Conservation (phyloP, 2,113 vertebrate genomes). For the Argyrosomus japonicus region DNA sequence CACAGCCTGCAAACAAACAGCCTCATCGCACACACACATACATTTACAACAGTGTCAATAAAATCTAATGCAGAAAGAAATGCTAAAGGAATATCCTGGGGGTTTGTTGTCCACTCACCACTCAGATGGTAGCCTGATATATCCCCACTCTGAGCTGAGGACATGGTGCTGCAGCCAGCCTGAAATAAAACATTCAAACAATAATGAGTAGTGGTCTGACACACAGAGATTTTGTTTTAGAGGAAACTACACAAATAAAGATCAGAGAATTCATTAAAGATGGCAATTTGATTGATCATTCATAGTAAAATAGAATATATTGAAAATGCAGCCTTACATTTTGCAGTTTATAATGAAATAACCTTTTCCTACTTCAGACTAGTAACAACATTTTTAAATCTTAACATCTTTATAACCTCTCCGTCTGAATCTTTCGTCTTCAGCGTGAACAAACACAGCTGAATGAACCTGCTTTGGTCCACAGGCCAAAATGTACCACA, state of each 20-base stretch:
- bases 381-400: background rate
- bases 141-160: constrained; percentile 81
- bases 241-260: background rate
- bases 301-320: background rate
- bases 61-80: constrained; percentile 6
- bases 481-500: background rate
- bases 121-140: constrained; percentile 86
- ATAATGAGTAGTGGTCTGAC: constrained; percentile 6
- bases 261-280: background rate
- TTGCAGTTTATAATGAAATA: background rate
- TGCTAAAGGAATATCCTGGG: background rate
- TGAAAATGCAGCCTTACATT: background rate
- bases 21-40: constrained; percentile 2
- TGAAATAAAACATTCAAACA: constrained; percentile 52
- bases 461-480: background rate
- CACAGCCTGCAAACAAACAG: background rate
- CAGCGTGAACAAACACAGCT: constrained; percentile 1
- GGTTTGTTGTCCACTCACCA: constrained; percentile 77
- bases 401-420: background rate
- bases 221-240: background rate
- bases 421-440: background rate
- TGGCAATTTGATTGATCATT: background rate
- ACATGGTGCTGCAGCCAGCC: constrained; percentile 83
- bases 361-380: background rate
- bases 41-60: background rate